Percentiles rank a stretch among this genome's conserved stretches.
Conservation (phyloP, 2,113 vertebrate genomes). For the Mobula hypostoma region DNA sequence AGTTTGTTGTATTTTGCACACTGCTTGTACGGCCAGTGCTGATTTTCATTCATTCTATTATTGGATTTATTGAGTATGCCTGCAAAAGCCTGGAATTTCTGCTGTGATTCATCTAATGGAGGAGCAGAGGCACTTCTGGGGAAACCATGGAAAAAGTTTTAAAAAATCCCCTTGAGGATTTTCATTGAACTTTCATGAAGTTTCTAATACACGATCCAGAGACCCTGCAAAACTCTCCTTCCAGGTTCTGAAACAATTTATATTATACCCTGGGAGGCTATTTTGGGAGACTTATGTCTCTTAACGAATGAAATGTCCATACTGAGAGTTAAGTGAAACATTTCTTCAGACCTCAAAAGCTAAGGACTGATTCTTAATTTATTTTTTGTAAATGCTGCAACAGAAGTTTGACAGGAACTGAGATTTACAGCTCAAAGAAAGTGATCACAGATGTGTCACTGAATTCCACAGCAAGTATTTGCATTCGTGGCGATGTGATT, state of each 20-base stretch:
- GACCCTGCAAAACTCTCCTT: not conserved
- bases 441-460: not conserved
- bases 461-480: slow-evolving; percentile 28
- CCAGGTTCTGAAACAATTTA: not conserved
- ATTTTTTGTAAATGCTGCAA: not conserved
- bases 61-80: no score
- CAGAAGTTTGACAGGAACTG: not conserved
- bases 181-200: not conserved
- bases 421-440: not conserved
- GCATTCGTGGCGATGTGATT: not conserved
- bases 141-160: not conserved
- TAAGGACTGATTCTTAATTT: not conserved
- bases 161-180: not conserved
- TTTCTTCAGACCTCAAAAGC: not conserved
- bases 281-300: not conserved
- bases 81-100: not conserved
- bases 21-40: no score
- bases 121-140: not conserved
- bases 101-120: not conserved
- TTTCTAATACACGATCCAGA: not conserved
- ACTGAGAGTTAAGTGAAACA: not conserved
- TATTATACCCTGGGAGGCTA: not conserved
- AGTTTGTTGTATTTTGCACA: no score
- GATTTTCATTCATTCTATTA: no score
- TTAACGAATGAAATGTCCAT: not conserved